A percentile compares a stretch with the other conserved stretches of the same genome.
Evolutionary conservation across 2,113 vertebrate species (phyloP).

Genomic region (Glaucidium brasilianum): DNA sequence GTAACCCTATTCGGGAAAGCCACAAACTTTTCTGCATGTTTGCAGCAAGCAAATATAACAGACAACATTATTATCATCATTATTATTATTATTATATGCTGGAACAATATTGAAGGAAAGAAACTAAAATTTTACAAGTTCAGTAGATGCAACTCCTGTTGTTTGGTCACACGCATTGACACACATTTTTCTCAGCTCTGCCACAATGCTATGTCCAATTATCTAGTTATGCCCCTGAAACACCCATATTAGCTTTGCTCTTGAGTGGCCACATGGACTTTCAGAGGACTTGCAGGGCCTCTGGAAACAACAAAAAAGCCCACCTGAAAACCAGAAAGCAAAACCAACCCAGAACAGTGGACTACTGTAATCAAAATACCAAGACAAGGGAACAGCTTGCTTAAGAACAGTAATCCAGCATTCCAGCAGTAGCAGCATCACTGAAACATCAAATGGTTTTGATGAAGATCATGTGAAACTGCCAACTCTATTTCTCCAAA

Average conservation of each 20-base stretch:
- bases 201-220: neutral
- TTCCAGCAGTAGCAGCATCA: neutral
- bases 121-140: neutral
- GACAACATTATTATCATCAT: neutral
- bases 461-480: neutral
- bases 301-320: neutral
- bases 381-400: neutral
- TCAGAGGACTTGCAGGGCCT: neutral
- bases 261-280: neutral
- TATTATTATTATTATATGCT: too few relatives aligned
- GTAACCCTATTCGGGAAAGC: neutral
- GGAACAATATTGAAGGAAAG: neutral
- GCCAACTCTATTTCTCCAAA: constrained; percentile 4
- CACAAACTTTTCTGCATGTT: neutral
- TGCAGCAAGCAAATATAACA: neutral
- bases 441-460: neutral
- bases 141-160: neutral
- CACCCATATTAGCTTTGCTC: neutral
- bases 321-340: neutral
- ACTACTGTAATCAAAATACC: neutral
- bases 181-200: neutral
- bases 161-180: neutral
- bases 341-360: neutral
- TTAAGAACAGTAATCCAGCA: neutral
- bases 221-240: neutral